These are phyloP conservation scores for Pantelozetes paolii DNA, from an alignment of 2,888 invertebrate species.

Conservation along the genomic window DNA sequence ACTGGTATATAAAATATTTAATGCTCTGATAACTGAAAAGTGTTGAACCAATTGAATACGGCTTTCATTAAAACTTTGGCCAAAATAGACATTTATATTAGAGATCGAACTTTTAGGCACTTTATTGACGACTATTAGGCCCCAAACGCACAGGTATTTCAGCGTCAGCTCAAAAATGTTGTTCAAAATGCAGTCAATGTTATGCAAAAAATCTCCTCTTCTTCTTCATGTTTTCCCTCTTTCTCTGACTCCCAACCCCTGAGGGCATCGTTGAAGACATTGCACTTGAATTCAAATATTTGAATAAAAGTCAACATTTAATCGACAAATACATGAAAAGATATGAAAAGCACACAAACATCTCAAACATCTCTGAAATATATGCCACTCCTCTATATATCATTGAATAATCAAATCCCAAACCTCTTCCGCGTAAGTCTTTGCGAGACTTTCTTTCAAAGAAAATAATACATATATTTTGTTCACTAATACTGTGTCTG, in stretches of 20 bases:
- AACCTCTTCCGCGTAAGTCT: constrained; percentile 19
- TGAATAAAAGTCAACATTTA: constrained; percentile 4
- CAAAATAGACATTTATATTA: constrained; percentile 11
- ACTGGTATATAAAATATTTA: background rate
- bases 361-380: background rate
- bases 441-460: background rate
- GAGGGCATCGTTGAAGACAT: constrained; percentile 26
- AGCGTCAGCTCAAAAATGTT: background rate
- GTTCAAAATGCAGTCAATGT: background rate
- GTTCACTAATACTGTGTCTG: background rate
- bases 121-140: background rate
- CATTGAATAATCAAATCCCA: background rate
- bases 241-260: background rate
- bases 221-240: constrained; percentile 2
- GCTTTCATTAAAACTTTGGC: background rate
- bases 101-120: background rate
- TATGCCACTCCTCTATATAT: constrained; percentile 11
- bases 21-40: constrained; percentile 18
- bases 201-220: constrained; percentile 6
- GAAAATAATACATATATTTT: background rate
- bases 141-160: background rate
- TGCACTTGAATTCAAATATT: constrained; percentile 28
- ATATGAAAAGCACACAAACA: background rate
- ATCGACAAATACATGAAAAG: constrained; percentile 4
- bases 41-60: background rate